These are phyloP conservation scores for Papilio polytes DNA, from an alignment of 1,140 invertebrate species.

Conservation along the genomic window DNA sequence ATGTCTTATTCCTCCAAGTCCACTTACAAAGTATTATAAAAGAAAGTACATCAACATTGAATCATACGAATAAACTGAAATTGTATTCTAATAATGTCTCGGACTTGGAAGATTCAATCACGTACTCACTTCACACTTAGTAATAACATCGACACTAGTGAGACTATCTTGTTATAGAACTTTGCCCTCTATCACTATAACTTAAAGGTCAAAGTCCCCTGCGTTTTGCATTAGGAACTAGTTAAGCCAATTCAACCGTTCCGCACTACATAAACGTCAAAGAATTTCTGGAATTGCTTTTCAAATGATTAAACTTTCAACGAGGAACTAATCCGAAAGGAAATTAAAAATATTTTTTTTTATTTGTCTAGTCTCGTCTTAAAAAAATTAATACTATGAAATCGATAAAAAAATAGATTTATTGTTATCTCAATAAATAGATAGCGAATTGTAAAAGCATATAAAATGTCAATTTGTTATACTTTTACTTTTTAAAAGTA, in stretches of 20 bases:
- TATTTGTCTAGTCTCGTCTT: background rate
- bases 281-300: slow-evolving; percentile 28
- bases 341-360: slow-evolving; percentile 17
- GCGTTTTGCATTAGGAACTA: slow-evolving; percentile 5
- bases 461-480: slow-evolving; percentile 21
- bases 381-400: slow-evolving; percentile 3
- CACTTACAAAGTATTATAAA: slow-evolving; percentile 14
- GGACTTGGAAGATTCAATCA: slow-evolving; percentile 15
- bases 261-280: slow-evolving; percentile 25
- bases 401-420: slow-evolving; percentile 6
- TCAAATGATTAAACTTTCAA: slow-evolving; percentile 22
- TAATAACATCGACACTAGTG: slow-evolving; percentile 6
- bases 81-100: slow-evolving; percentile 26
- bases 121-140: slow-evolving; percentile 26
- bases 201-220: slow-evolving; percentile 13
- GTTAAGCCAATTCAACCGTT: slow-evolving; percentile 23
- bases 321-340: slow-evolving; percentile 21
- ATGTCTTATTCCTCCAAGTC: background rate
- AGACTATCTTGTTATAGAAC: background rate
- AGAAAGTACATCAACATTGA: slow-evolving; percentile 24
- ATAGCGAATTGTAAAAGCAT: slow-evolving; percentile 8
- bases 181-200: background rate
- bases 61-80: slow-evolving; percentile 15
- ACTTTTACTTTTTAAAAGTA: slow-evolving; percentile 1
- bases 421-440: background rate